phyloP scores from a whole-genome alignment of 2,888 invertebrate genomes.

The Serrognathus titanus region DNA sequence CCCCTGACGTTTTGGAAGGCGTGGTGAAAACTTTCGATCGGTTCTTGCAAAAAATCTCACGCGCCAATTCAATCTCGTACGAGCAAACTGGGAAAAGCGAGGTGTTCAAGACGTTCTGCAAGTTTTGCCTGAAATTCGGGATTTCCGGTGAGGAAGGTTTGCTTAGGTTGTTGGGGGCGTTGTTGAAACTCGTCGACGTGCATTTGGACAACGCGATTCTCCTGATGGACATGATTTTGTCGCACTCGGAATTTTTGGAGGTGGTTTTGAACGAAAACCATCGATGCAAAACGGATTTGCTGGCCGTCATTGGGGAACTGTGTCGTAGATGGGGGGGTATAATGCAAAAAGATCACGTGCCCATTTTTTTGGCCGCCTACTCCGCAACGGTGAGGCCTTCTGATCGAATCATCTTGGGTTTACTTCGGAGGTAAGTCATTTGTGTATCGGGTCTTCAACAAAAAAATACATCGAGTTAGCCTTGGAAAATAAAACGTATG shows the following conservation, averaged over 20 bases:
- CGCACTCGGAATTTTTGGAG: constrained; percentile 74
- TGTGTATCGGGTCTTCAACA: not conserved
- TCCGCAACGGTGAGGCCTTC: constrained; percentile 65
- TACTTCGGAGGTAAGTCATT: constrained; percentile 67
- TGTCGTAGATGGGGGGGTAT: constrained; percentile 61
- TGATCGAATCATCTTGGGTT: constrained; percentile 67
- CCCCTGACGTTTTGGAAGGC: constrained; percentile 29
- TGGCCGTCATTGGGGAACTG: constrained; percentile 63
- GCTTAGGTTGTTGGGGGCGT: constrained; percentile 52
- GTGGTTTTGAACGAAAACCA: constrained; percentile 57
- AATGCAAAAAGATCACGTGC: constrained; percentile 67
- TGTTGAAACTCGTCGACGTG: constrained; percentile 56
- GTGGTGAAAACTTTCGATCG: constrained; percentile 27
- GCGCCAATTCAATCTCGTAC: not conserved
- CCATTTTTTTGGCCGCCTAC: constrained; percentile 75
- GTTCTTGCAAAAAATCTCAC: constrained; percentile 11
- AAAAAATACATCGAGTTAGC: not conserved
- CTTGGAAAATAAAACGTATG: not conserved
- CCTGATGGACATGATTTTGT: constrained; percentile 70
- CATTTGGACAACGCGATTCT: constrained; percentile 52
- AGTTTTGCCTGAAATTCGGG: constrained; percentile 64
- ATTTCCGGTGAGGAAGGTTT: constrained; percentile 42
- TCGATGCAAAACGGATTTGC: constrained; percentile 58
- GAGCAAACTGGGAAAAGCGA: constrained; percentile 38
- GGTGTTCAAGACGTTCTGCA: constrained; percentile 60